Evolutionary conservation across 2,113 vertebrate genomes (phyloP).

Genomic region (Pionites leucogaster): DNA sequence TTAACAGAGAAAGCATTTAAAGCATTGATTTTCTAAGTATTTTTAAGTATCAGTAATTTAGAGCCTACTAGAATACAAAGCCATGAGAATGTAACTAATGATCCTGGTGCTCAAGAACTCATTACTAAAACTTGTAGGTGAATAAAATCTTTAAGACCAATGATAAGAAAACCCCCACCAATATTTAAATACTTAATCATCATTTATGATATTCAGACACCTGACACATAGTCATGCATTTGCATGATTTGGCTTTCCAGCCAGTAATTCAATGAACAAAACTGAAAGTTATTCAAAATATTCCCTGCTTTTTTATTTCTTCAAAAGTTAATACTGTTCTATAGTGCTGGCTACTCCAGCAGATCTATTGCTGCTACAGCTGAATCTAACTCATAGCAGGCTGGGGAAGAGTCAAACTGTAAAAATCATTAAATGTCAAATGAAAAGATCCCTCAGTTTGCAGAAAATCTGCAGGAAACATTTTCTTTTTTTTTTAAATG

Average conservation of each 20-base stretch:
- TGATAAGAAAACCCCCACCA: conserved; percentile 19
- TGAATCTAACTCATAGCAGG: not conserved
- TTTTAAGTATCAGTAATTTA: conserved; percentile 65
- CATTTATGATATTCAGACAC: not conserved
- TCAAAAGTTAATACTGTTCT: not conserved
- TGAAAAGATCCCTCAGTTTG: not conserved
- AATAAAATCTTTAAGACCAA: conserved; percentile 54
- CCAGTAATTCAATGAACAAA: not conserved
- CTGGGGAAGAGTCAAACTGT: not conserved
- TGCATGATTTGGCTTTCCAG: not conserved
- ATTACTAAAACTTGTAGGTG: conserved; percentile 12
- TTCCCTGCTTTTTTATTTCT: not conserved
- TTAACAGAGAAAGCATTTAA: conserved; percentile 37
- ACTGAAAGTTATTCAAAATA: not conserved
- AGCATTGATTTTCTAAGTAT: conserved; percentile 34
- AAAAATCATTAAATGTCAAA: not conserved
- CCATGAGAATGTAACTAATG: conserved; percentile 38
- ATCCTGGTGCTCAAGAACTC: not conserved
- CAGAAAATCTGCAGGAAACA: not conserved
- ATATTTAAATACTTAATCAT: conserved; percentile 20
- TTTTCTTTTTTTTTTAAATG: not conserved
- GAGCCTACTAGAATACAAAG: conserved; percentile 6
- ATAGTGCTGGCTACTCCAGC: not conserved
- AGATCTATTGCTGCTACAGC: not conserved
- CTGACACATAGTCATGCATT: not conserved